phyloP scores from a whole-genome alignment of 2,888 invertebrate species.

The Horisme vitalbata region DNA sequence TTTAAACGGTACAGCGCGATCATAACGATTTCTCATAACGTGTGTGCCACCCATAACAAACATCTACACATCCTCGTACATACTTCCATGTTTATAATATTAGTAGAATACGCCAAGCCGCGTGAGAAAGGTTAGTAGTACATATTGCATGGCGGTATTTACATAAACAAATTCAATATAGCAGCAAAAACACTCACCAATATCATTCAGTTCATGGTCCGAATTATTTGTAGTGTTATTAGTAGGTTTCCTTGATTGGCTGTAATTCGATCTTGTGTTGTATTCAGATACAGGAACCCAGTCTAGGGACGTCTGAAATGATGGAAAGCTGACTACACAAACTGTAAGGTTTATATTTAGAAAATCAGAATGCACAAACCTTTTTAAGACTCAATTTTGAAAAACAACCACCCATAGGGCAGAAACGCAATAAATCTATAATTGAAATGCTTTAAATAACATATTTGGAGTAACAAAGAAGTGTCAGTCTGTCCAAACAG shows the following conservation, averaged over 20 bases:
- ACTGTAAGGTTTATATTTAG: slow-evolving; percentile 7
- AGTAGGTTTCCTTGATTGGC: slow-evolving; percentile 73
- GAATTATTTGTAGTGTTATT: slow-evolving; percentile 71
- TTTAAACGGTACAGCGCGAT: too few relatives aligned
- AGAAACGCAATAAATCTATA: slow-evolving; percentile 9
- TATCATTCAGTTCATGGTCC: slow-evolving; percentile 75
- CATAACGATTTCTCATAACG: too few relatives aligned
- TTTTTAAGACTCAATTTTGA: slow-evolving; percentile 73
- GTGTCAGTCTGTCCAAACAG: slow-evolving; percentile 11
- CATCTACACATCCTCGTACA: too few relatives aligned
- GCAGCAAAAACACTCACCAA: slow-evolving; percentile 57
- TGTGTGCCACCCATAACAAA: too few relatives aligned
- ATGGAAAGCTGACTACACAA: slow-evolving; percentile 10
- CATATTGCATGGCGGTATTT: too few relatives aligned
- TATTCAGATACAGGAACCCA: slow-evolving; percentile 81
- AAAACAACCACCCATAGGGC: slow-evolving; percentile 77
- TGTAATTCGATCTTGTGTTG: slow-evolving; percentile 73
- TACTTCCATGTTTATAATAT: too few relatives aligned
- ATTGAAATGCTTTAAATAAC: slow-evolving; percentile 11
- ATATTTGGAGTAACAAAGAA: slow-evolving; percentile 14
- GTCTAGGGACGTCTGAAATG: slow-evolving; percentile 77
- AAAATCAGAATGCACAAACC: slow-evolving; percentile 49
- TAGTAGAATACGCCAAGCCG: too few relatives aligned
- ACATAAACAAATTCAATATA: too few relatives aligned
- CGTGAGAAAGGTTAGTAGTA: too few relatives aligned